Percentiles rank a stretch among this genome's conserved stretches.
Evolutionary conservation across 2,797 vertebrate genomes (phyloP).

Genomic region (Malacoraja senta): DNA sequence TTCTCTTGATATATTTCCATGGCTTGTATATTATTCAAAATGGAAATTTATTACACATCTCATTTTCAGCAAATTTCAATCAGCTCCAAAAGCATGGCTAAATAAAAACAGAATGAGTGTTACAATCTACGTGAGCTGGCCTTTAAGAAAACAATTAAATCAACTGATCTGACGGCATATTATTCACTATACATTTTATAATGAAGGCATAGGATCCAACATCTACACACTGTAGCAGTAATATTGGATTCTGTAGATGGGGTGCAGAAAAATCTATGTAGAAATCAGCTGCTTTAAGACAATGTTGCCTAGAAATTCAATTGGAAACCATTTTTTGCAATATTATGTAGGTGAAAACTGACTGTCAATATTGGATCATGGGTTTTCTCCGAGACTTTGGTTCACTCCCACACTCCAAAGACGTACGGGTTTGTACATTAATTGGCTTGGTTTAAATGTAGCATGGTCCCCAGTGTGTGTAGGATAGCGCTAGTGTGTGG

Average conservation of each 20-base stretch:
- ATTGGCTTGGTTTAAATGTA: no score
- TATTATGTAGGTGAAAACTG: no score
- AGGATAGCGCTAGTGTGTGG: no score
- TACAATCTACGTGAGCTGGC: background rate
- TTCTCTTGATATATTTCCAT: constrained; percentile 1
- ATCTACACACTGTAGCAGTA: background rate
- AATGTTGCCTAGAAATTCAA: background rate
- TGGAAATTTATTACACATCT: background rate
- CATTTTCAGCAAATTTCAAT: background rate
- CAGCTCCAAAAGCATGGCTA: background rate
- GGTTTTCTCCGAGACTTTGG: no score
- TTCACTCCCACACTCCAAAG: no score
- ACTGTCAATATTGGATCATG: no score
- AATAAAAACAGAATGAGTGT: background rate
- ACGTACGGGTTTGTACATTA: no score
- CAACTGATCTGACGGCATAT: background rate
- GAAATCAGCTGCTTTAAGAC: background rate
- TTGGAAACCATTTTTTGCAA: no score
- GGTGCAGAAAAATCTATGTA: background rate
- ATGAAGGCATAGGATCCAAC: background rate
- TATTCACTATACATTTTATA: background rate
- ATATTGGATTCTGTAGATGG: background rate
- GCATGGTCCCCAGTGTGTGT: no score
- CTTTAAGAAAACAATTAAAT: background rate
- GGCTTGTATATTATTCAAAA: background rate